A percentile compares a stretch with the other conserved stretches of the same genome.
Evolutionary conservation across 2,888 invertebrate species (phyloP).

Genomic region (Ditula angustiorana): DNA sequence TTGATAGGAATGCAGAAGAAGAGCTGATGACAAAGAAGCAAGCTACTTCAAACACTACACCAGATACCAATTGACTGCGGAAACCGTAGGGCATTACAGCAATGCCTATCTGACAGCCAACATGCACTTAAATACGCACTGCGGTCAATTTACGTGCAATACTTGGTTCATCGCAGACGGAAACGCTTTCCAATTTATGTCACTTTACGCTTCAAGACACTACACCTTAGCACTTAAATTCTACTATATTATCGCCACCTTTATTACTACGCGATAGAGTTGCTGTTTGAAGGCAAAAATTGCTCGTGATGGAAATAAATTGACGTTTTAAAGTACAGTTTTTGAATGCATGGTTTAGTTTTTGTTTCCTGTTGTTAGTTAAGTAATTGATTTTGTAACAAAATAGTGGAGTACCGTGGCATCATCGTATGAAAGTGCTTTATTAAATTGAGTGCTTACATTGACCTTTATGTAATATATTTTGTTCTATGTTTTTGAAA

Average conservation of each 20-base stretch:
- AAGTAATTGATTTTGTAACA: constrained; percentile 28
- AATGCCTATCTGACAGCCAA: constrained; percentile 9
- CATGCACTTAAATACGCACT: constrained; percentile 31
- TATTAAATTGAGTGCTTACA: neutral
- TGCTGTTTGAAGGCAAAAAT: neutral
- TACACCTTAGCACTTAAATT: constrained; percentile 38
- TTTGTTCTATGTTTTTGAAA: no score
- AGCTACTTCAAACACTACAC: neutral
- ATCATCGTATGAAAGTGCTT: neutral
- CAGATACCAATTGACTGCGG: neutral
- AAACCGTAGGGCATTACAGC: constrained; percentile 22
- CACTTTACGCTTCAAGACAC: constrained; percentile 62
- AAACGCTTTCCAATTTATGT: constrained; percentile 77
- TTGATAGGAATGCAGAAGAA: neutral
- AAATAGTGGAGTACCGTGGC: neutral
- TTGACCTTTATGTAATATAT: no score
- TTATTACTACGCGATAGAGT: constrained; percentile 19
- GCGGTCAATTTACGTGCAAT: constrained; percentile 63
- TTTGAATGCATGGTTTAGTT: constrained; percentile 12
- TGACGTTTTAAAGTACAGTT: constrained; percentile 16
- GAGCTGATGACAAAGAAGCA: no score
- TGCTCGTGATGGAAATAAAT: neutral
- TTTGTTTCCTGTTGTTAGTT: constrained; percentile 29
- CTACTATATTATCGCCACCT: constrained; percentile 3
- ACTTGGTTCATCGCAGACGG: constrained; percentile 66